Percentiles rank a stretch among this genome's conserved stretches.
These are phyloP conservation scores for Morinoia aosen DNA, from an alignment of 2,888 invertebrate species.

Conservation along the genomic window DNA sequence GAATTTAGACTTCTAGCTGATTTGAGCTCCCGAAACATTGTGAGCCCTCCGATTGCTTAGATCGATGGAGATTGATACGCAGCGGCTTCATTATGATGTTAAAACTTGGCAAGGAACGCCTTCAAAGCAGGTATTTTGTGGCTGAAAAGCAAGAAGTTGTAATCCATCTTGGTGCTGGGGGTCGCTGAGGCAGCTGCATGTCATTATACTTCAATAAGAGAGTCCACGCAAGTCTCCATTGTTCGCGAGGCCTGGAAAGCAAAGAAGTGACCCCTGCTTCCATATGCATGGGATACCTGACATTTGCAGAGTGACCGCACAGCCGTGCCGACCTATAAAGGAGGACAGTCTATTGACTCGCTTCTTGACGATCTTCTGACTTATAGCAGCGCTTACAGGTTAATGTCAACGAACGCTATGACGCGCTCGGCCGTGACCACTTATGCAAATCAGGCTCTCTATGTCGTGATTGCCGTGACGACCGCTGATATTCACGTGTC, in stretches of 20 bases:
- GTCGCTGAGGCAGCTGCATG: slow-evolving; percentile 14
- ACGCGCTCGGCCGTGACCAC: not conserved
- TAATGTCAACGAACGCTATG: not conserved
- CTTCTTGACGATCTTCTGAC: slow-evolving; percentile 20
- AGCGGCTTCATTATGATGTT: not conserved
- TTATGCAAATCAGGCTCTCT: not conserved
- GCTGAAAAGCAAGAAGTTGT: not conserved
- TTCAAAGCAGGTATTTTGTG: not conserved
- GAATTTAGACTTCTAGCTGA: not conserved
- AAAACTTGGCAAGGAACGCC: not conserved
- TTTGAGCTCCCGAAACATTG: not conserved
- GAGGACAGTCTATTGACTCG: not conserved
- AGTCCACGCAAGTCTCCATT: not conserved
- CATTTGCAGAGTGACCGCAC: slow-evolving; percentile 27
- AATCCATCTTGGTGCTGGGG: not conserved
- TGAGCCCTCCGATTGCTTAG: not conserved
- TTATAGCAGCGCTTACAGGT: slow-evolving; percentile 5
- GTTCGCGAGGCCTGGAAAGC: not conserved
- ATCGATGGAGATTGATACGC: not conserved
- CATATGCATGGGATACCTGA: slow-evolving; percentile 34
- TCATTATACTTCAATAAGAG: slow-evolving; percentile 23
- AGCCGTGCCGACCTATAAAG: slow-evolving; percentile 6
- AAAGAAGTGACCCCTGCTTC: slow-evolving; percentile 33
- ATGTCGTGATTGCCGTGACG: not conserved
- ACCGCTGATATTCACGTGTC: not conserved